phyloP scores from a whole-genome alignment of 30 jellyfish, hydroid and myxozoan species.

The Pelagia noctiluca region DNA sequence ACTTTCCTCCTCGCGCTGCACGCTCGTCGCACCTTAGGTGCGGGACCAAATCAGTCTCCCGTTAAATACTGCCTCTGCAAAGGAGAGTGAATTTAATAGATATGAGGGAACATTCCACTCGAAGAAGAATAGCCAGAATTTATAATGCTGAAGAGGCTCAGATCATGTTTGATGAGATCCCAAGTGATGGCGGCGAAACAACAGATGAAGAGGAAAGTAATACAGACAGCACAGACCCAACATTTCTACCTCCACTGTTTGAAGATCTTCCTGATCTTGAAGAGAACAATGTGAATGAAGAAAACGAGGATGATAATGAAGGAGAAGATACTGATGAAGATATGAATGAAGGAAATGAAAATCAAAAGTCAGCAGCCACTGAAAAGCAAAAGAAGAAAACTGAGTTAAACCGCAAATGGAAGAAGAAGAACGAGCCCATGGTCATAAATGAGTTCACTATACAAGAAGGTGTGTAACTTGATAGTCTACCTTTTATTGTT shows the following conservation, averaged over 20 bases:
- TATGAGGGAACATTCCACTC: constrained; percentile 19
- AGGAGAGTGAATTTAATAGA: not conserved
- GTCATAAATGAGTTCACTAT: constrained; percentile 15
- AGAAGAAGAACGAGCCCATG: constrained; percentile 18
- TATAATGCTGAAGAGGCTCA: constrained; percentile 18
- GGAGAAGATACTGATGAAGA: constrained; percentile 31
- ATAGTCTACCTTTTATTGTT: constrained; percentile 2
- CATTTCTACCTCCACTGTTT: constrained; percentile 12
- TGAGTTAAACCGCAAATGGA: constrained; percentile 17
- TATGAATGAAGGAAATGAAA: constrained; percentile 8
- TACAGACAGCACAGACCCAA: constrained; percentile 10
- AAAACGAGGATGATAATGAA: constrained; percentile 27
- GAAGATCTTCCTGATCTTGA: constrained; percentile 26
- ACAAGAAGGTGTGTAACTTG: constrained; percentile 19
- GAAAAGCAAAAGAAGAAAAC: constrained; percentile 16
- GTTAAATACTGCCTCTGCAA: too few relatives aligned
- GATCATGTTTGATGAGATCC: constrained; percentile 23
- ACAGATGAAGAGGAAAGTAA: constrained; percentile 22
- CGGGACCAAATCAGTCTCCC: too few relatives aligned
- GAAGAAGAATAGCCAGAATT: constrained; percentile 15
- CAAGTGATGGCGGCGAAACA: constrained; percentile 19
- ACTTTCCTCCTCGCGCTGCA: too few relatives aligned
- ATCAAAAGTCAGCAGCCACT: constrained; percentile 4
- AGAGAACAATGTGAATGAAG: constrained; percentile 18
- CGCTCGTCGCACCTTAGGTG: too few relatives aligned